Percentiles rank a stretch among this genome's conserved stretches.
These are phyloP conservation scores for Adelphocoris suturalis DNA, from an alignment of 2,888 invertebrate species.

Conservation along the genomic window DNA sequence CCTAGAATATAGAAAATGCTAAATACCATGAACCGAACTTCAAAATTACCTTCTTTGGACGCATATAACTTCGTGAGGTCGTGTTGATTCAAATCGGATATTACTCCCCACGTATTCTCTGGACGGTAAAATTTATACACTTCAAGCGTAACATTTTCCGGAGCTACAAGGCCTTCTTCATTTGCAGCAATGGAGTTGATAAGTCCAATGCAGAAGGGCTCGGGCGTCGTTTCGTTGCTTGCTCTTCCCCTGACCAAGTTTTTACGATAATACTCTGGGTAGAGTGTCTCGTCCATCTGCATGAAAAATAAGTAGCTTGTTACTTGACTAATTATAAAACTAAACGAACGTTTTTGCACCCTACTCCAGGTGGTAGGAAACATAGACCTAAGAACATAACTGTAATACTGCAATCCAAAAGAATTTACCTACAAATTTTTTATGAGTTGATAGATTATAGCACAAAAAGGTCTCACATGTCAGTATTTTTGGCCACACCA, in stretches of 20 bases:
- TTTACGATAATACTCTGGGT: conserved; percentile 90
- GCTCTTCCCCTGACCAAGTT: not conserved
- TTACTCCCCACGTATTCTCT: conserved; percentile 85
- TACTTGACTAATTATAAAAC: not conserved
- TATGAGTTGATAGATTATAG: too few relatives aligned
- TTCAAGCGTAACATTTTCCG: conserved; percentile 79
- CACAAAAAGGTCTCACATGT: too few relatives aligned
- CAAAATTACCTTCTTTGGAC: conserved; percentile 84
- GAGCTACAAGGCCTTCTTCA: not conserved
- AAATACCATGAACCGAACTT: too few relatives aligned
- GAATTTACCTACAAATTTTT: too few relatives aligned
- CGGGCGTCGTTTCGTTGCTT: conserved; percentile 86
- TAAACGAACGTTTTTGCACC: too few relatives aligned
- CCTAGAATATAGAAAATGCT: too few relatives aligned
- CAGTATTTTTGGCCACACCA: too few relatives aligned
- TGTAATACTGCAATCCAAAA: too few relatives aligned
- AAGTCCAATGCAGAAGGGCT: conserved; percentile 87
- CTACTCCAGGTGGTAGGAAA: too few relatives aligned
- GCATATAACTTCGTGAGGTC: conserved; percentile 89
- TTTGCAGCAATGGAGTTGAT: conserved; percentile 82
- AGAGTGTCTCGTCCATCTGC: conserved; percentile 85
- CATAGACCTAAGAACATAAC: too few relatives aligned
- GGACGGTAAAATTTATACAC: conserved; percentile 87
- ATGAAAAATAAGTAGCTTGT: not conserved
- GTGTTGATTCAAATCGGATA: conserved; percentile 81